phyloP scores from a whole-genome alignment of 2,888 invertebrate species.

The Amblyteles armatorius region DNA sequence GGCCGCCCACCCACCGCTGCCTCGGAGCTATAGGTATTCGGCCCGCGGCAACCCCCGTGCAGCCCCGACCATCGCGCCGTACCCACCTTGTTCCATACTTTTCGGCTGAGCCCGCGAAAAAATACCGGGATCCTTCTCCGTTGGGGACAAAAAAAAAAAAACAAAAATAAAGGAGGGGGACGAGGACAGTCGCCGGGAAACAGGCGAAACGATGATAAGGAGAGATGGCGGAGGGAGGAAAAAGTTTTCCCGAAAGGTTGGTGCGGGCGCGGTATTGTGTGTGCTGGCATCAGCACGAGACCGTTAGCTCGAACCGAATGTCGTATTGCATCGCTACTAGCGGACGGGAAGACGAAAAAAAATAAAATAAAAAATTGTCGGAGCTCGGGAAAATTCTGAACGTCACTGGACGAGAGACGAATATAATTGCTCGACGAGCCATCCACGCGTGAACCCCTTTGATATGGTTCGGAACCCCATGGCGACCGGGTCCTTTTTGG shows the following conservation, averaged over 20 bases:
- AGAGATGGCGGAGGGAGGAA: slow-evolving; percentile 1
- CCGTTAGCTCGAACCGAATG: slow-evolving; percentile 2
- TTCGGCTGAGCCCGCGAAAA: slow-evolving; percentile 60
- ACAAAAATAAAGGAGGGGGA: not conserved
- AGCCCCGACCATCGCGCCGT: slow-evolving; percentile 21
- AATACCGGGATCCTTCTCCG: slow-evolving; percentile 9
- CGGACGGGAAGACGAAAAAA: slow-evolving; percentile 38
- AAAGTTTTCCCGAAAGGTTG: not conserved
- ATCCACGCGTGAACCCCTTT: slow-evolving; percentile 80
- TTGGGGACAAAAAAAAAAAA: slow-evolving; percentile 23
- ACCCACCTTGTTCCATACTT: slow-evolving; percentile 24
- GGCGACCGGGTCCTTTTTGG: slow-evolving; percentile 1
- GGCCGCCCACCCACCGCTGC: not conserved
- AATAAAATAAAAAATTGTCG: slow-evolving; percentile 47
- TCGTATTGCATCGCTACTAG: slow-evolving; percentile 8
- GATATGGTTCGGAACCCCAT: slow-evolving; percentile 74
- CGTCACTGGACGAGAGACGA: slow-evolving; percentile 61
- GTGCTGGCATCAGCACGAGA: not conserved
- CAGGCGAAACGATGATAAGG: not conserved
- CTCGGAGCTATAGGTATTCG: slow-evolving; percentile 27
- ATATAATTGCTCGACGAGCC: slow-evolving; percentile 79
- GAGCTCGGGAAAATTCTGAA: slow-evolving; percentile 57
- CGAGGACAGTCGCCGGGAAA: not conserved
- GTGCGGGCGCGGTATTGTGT: not conserved
- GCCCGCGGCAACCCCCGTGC: slow-evolving; percentile 41